Percentiles rank a stretch among this genome's conserved stretches.
phyloP scores from a whole-genome alignment of 2,113 vertebrate species.

The Malurus cyaneus region DNA sequence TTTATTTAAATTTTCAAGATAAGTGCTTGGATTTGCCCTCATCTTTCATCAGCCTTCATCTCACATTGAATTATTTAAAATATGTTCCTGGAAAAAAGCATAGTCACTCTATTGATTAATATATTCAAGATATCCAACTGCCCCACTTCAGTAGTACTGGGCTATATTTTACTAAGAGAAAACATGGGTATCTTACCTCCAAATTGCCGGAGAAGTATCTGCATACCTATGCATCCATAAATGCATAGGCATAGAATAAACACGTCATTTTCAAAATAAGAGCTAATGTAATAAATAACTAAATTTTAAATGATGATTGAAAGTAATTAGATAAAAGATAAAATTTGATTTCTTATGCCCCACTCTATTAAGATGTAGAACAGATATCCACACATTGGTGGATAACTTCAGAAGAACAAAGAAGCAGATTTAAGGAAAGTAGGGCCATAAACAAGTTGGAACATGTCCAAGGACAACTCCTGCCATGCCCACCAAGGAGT shows the following conservation, averaged over 20 bases:
- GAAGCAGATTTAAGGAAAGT: background rate
- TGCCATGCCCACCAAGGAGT: background rate
- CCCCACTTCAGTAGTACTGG: background rate
- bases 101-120: background rate
- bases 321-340: background rate
- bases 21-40: background rate
- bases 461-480: accelerated
- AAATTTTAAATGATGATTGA: background rate
- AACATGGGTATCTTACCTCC: background rate
- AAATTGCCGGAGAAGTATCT: background rate
- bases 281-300: background rate
- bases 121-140: background rate
- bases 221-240: background rate
- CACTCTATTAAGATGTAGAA: background rate
- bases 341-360: background rate
- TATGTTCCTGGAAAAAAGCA: background rate
- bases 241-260: background rate
- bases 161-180: background rate
- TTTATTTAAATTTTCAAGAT: background rate
- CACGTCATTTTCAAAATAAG: background rate
- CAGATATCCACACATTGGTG: background rate
- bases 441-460: accelerated
- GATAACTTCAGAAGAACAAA: background rate
- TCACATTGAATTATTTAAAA: background rate
- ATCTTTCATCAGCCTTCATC: background rate